Evolutionary conservation across 2,888 invertebrate species (phyloP), one percentile per base, ranked within the genome.

Genomic region (Cordilura impudica): DNA sequence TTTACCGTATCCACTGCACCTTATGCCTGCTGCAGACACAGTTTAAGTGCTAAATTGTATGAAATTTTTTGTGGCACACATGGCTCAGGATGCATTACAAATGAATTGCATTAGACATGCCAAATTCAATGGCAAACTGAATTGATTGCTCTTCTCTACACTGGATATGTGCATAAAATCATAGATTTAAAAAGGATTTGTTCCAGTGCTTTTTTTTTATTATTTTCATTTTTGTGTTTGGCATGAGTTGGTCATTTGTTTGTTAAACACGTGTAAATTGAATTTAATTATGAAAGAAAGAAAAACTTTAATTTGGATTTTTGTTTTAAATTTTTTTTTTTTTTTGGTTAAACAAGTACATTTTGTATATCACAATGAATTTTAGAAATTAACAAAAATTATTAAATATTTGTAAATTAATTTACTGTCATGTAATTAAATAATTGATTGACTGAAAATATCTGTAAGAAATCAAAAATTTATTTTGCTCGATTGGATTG

Each of bases 81-180:
- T 76, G 63, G 56, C 75, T 76, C 49, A 69, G 63, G 75, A 56
- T 76, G 75, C 69, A 76, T 63, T 76, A 70, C 43, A 43, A 70
- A 65, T 31, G 49, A 65, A 70, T 70, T 76, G 75, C 58, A 76
- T 70, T 76, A 39, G 49, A 70, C 56, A 56, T 65, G 70, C 39
- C 45, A 49, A 47, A 56, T 70, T 70, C 69, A 63, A 70, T 76
- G 61, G 49, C 26, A 56, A 31, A 60, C 21, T 29, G 49, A 69
- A 75, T 63, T 51, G 66, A 23, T 47, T 51, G 19, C 1, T 65
- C n/a, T 8, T 12, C 14, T 58, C 4, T 18, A 39, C 16, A 10
- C 21, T n/a, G 12, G 2, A 19, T 43, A 7, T 69, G 39, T 51
- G 4, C n/a, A 29, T 5, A 10, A 66, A 73, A 65, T 58, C 39